phyloP scores from a whole-genome alignment of 2,113 vertebrate species.

The Seriola quinqueradiata region DNA sequence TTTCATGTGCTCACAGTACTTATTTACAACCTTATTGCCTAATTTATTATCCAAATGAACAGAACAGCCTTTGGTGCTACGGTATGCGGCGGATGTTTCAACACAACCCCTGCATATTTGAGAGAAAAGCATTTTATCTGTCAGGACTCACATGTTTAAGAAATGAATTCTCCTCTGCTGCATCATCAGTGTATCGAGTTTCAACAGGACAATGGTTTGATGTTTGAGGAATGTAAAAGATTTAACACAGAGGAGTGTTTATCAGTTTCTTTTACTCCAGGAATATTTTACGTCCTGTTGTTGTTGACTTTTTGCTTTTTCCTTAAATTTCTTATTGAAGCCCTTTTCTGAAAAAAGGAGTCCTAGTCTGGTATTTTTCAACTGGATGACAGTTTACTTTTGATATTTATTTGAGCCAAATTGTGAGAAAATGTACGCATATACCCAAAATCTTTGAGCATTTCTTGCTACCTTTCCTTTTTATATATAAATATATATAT shows the following conservation, averaged over 20 bases:
- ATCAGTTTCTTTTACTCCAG: conserved; percentile 49
- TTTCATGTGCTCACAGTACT: conserved; percentile 40
- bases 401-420: conserved; percentile 89
- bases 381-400: conserved; percentile 81
- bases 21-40: conserved; percentile 59
- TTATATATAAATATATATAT: conserved; percentile 38
- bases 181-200: conserved; percentile 46
- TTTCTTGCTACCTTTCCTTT: conserved; percentile 71
- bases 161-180: conserved; percentile 54
- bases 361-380: conserved; percentile 67
- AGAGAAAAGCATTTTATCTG: conserved; percentile 44
- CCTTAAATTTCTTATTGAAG: conserved; percentile 50
- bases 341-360: conserved; percentile 58
- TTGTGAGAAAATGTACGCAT: conserved; percentile 75
- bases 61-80: conserved; percentile 45
- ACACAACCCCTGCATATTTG: conserved; percentile 43
- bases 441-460: conserved; percentile 77
- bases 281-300: conserved; percentile 52
- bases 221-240: conserved; percentile 69
- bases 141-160: conserved; percentile 42
- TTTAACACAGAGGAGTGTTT: conserved; percentile 51
- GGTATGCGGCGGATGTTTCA: conserved; percentile 28
- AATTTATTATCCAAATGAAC: conserved; percentile 74
- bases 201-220: conserved; percentile 49
- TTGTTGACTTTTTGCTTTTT: conserved; percentile 49